Evolutionary conservation across 2,888 invertebrate species (phyloP).

Genomic region (Thysanoteuthis rhombus): DNA sequence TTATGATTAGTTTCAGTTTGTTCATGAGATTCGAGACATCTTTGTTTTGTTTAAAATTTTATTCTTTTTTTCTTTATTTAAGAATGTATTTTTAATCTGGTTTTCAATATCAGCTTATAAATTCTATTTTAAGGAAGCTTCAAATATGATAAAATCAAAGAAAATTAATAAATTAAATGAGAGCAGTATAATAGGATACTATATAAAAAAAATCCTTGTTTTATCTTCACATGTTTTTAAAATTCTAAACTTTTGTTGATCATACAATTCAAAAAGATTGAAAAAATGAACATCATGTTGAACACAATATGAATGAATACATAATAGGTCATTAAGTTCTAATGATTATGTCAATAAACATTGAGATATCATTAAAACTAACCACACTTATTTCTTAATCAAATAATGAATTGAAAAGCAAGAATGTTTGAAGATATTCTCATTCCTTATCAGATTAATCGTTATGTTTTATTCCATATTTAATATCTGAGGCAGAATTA

Average conservation of each 20-base stretch:
- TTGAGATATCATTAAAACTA: too few species aligned
- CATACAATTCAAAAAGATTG: background rate
- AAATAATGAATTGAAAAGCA: background rate
- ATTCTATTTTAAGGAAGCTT: background rate
- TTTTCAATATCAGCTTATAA: too few species aligned
- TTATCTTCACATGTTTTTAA: too few species aligned
- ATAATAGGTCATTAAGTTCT: background rate
- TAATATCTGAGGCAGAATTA: background rate
- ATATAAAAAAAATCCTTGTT: too few species aligned
- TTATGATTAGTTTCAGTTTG: background rate
- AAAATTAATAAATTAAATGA: background rate
- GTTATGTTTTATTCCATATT: too few species aligned
- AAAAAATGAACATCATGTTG: background rate
- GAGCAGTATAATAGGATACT: background rate
- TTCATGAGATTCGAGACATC: too few species aligned
- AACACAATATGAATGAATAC: background rate
- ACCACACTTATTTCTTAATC: background rate
- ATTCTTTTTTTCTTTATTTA: too few species aligned
- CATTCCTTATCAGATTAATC: background rate
- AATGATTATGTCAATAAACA: background rate
- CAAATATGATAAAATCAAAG: background rate
- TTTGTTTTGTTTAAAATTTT: too few species aligned
- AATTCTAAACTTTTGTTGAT: background rate
- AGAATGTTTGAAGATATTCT: background rate
- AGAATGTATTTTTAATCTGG: too few species aligned